These are phyloP conservation scores for Stramonita haemastoma DNA, from an alignment of 2,888 invertebrate genomes.

Conservation along the genomic window DNA sequence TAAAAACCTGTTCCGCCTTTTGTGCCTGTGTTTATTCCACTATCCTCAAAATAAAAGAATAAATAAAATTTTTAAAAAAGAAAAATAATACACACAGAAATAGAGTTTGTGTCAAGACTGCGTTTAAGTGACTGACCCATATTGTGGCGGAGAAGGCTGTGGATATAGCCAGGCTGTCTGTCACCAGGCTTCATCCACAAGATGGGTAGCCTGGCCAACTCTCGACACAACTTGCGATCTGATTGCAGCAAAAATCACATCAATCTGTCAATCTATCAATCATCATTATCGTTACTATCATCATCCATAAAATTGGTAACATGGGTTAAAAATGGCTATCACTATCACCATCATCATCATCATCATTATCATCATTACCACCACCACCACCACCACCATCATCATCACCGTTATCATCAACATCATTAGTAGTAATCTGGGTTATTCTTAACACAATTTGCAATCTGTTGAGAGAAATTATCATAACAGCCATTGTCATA, in stretches of 20 bases:
- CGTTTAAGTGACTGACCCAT: slow-evolving; percentile 55
- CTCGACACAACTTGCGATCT: slow-evolving; percentile 69
- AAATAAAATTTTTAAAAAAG: too few species aligned
- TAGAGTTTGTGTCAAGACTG: neutral
- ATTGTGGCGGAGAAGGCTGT: slow-evolving; percentile 57
- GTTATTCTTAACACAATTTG: too few species aligned
- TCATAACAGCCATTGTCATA: too few species aligned
- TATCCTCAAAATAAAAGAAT: too few species aligned
- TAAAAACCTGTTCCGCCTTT: too few species aligned
- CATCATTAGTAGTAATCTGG: neutral
- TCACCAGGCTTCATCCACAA: slow-evolving; percentile 69
- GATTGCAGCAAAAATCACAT: slow-evolving; percentile 20
- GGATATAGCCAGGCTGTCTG: slow-evolving; percentile 62
- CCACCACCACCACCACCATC: neutral
- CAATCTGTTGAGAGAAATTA: too few species aligned
- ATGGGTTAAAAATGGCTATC: neutral
- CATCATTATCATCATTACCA: neutral
- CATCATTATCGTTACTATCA: too few species aligned
- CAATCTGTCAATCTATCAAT: neutral
- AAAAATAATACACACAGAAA: neutral
- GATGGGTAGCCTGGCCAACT: slow-evolving; percentile 67
- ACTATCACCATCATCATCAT: neutral
- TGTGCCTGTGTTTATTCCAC: too few species aligned
- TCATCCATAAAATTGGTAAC: neutral
- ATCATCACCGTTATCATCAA: neutral